phyloP scores from a whole-genome alignment of 2,113 vertebrate genomes.

The Forbesichthys agassizii region DNA sequence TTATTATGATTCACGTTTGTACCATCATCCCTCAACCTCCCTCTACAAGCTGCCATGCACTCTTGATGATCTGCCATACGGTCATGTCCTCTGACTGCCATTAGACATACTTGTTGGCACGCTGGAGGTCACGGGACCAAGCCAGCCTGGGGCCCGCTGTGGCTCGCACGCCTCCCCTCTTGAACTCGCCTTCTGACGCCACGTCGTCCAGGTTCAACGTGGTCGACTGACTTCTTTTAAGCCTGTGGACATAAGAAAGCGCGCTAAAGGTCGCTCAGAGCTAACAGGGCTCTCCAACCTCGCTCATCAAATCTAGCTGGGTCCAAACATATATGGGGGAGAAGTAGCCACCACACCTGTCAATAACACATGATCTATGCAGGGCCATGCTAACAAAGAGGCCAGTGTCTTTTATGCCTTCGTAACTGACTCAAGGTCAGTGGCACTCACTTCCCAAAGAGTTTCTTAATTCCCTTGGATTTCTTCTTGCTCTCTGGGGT shows the following conservation, averaged over 20 bases:
- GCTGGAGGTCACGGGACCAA: constrained; percentile 94
- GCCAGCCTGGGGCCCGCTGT: constrained; percentile 92
- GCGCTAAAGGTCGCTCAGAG: too few relatives aligned
- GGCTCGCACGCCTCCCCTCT: constrained; percentile 90
- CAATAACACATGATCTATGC: too few relatives aligned
- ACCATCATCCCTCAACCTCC: constrained; percentile 8
- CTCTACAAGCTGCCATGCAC: constrained; percentile 3
- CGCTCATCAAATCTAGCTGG: not conserved
- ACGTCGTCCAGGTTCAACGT: constrained; percentile 94
- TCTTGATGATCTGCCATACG: not conserved
- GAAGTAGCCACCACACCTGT: too few relatives aligned
- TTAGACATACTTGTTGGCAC: constrained; percentile 82
- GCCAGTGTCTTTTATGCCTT: not conserved
- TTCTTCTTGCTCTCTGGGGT: constrained; percentile 92
- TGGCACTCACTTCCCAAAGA: constrained; percentile 90
- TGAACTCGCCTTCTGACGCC: constrained; percentile 88
- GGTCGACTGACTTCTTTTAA: constrained; percentile 94
- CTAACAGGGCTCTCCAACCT: not conserved
- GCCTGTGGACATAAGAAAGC: constrained; percentile 65
- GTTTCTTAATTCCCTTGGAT: constrained; percentile 89
- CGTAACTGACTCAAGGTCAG: not conserved
- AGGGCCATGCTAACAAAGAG: not conserved
- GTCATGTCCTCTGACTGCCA: constrained; percentile 14
- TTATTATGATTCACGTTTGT: not conserved
- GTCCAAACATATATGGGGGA: too few relatives aligned